Evolutionary conservation across 1,140 invertebrate species (phyloP), one percentile per base, ranked within the genome.

Genomic region (Lysiphlebus fabarum): DNA sequence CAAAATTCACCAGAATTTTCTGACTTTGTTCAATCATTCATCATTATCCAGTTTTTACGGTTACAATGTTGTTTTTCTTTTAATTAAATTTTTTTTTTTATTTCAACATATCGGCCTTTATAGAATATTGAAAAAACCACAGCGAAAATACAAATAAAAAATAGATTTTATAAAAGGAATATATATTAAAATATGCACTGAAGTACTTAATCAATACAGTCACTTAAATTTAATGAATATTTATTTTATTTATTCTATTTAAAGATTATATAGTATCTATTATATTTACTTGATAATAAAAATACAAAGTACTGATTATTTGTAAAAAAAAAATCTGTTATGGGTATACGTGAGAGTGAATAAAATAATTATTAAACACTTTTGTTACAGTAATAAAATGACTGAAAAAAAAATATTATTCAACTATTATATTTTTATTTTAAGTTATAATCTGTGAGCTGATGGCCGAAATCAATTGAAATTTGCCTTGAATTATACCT

Each of bases 181-280:
- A 33, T 33, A 33, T 37, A 36, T 7, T 12, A 7, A 33, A 10
- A 51, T 37, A 51, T 38, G 49, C 49, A 51, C 49, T 33, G 38
- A 36, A 37, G 49, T 51, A 51, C 49, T 51, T 51, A 51, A 34
- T 51, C 47, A 11, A 49, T 37, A 51, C 49, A 51, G 49, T 51
- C 49, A 51, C 49, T 38, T 51, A 37, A 37, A n/a, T 11, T 38
- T 6, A 49, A 37, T 10, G 7, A 40, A 7, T 37, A 7, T 11
- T 51, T 37, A 37, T 51, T 51, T 37, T 51, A n/a, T 51, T 51
- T 37, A 37, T 51, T 51, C 38, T 37, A 38, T 51, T 14, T 36
- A 33, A 51, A n/a, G 9, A 51, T 51, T 49, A 33, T 33, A 51
- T 12, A 36, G 12, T 36, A 51, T 33, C 14, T 33, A 51, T 37